A percentile compares a stretch with the other conserved stretches of the same genome.
These are phyloP conservation scores for Threskiornis aethiopicus DNA, from an alignment of 2,797 vertebrate species.

Conservation along the genomic window DNA sequence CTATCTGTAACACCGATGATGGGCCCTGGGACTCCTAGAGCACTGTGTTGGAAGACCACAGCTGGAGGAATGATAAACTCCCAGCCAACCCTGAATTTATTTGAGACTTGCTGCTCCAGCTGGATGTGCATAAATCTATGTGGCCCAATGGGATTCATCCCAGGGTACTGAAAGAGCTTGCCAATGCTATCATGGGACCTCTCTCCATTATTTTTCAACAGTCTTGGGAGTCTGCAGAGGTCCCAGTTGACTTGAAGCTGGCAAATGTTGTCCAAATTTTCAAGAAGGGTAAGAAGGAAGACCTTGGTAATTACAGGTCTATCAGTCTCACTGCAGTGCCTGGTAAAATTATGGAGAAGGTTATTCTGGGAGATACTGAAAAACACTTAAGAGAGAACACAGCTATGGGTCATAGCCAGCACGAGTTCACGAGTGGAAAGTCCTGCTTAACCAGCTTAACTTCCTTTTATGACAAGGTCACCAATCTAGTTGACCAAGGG, in stretches of 20 bases:
- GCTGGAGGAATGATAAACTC: not conserved
- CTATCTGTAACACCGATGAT: not conserved
- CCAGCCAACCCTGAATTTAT: not conserved
- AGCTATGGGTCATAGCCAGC: not conserved
- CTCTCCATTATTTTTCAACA: not conserved
- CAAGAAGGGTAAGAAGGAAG: not conserved
- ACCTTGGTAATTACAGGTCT: not conserved
- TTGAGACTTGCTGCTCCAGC: not conserved
- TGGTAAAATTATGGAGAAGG: not conserved
- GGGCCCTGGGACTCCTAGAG: not conserved
- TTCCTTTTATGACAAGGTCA: not conserved
- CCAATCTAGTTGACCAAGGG: not conserved
- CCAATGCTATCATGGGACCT: accelerated
- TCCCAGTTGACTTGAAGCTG: not conserved
- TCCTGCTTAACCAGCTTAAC: not conserved
- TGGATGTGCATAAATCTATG: not conserved
- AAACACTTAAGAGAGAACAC: not conserved
- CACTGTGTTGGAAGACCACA: not conserved
- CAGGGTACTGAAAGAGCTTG: not conserved
- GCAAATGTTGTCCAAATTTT: not conserved
- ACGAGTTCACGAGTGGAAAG: accelerated
- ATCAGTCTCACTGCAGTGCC: not conserved
- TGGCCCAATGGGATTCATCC: not conserved
- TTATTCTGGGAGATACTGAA: not conserved
- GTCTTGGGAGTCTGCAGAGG: not conserved